Evolutionary conservation across 1,140 invertebrate species (phyloP).

Genomic region (Psilanteris sp.): DNA sequence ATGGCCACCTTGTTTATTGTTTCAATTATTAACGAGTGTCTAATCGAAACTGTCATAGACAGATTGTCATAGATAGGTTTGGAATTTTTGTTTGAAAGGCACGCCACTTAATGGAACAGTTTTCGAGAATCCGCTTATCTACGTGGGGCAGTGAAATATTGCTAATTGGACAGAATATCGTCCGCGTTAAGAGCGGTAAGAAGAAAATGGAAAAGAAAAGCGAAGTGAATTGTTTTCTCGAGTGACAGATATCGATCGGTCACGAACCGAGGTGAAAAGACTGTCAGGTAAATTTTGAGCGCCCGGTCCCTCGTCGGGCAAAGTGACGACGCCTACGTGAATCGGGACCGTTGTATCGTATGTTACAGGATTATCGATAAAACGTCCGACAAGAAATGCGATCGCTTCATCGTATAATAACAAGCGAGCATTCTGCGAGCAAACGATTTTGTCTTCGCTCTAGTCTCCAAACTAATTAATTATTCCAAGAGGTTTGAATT

Average conservation of each 20-base stretch:
- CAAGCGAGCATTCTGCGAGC: conserved; percentile 18
- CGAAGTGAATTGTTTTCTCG: conserved; percentile 15
- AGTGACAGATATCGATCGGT: conserved; percentile 42
- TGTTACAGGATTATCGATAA: conserved; percentile 64
- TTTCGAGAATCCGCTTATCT: conserved; percentile 23
- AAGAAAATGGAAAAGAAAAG: conserved; percentile 17
- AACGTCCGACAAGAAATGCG: conserved; percentile 49
- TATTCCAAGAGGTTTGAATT: conserved; percentile 49
- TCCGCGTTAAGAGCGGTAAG: conserved; percentile 4
- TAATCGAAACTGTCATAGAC: too few relatives aligned
- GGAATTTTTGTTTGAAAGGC: conserved; percentile 8
- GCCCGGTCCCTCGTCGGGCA: too few relatives aligned
- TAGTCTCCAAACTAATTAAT: conserved; percentile 43
- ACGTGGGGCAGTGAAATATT: conserved; percentile 15
- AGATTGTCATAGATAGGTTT: conserved; percentile 4
- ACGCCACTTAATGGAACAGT: conserved; percentile 13
- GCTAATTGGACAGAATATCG: conserved; percentile 19
- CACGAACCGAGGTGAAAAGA: conserved; percentile 35
- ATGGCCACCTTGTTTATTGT: neutral
- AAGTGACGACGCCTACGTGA: conserved; percentile 61
- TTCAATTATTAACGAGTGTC: neutral
- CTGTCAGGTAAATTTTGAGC: too few relatives aligned
- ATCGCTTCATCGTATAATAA: conserved; percentile 33
- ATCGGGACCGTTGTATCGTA: conserved; percentile 49
- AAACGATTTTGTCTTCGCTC: conserved; percentile 46